Conservation (phyloP, 2,113 vertebrate genomes). For the Melierax canorus region DNA sequence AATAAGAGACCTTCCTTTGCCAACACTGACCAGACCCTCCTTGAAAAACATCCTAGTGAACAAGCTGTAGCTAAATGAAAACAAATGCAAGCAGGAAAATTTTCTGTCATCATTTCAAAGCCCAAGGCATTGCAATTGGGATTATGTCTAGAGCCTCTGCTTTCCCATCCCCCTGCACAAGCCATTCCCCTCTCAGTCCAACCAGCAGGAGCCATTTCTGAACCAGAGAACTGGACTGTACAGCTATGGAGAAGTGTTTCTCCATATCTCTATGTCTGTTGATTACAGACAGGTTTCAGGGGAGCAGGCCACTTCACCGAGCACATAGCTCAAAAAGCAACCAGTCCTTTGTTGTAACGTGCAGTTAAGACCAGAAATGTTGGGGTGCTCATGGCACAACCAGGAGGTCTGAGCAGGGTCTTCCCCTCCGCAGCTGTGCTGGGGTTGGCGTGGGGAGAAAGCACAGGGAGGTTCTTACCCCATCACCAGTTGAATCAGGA, state of each 20-base stretch:
- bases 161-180: neutral
- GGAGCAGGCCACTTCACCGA: neutral
- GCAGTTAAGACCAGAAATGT: neutral
- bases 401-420: neutral
- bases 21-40: slow-evolving; percentile 55
- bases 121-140: neutral
- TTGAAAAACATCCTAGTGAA: slow-evolving; percentile 60
- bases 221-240: neutral
- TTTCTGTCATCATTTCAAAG: slow-evolving; percentile 34
- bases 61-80: slow-evolving; percentile 22
- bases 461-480: neutral
- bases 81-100: slow-evolving; percentile 12
- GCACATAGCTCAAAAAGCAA: neutral
- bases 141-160: neutral
- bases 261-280: rapidly evolving
- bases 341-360: rapidly evolving
- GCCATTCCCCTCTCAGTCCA: neutral
- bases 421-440: neutral
- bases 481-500: neutral
- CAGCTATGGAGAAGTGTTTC: neutral
- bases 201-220: neutral
- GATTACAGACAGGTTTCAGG: rapidly evolving
- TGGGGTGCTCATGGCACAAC: neutral
- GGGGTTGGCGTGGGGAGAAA: neutral
- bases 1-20: slow-evolving; percentile 43